Conservation (phyloP, 2,888 invertebrate genomes). For the Hedya salicella region DNA sequence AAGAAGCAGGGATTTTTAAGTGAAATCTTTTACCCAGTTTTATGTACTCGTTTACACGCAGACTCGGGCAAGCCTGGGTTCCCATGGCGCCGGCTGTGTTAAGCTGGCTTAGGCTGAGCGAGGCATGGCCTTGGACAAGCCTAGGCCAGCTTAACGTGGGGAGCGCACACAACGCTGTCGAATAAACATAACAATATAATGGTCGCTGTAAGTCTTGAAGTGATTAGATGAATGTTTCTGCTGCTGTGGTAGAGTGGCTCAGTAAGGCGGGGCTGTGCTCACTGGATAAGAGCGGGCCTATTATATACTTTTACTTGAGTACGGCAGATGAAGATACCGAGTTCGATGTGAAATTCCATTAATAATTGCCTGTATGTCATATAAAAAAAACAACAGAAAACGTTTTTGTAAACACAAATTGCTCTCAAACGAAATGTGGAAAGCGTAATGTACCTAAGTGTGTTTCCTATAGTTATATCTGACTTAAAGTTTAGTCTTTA, state of each 20-base stretch:
- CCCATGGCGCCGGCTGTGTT: conserved; percentile 3
- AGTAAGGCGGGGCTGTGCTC: conserved; percentile 5
- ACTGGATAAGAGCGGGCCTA: too few species aligned
- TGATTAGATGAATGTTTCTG: conserved; percentile 38
- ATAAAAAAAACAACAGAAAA: too few species aligned
- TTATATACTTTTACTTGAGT: neutral
- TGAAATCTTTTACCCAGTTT: conserved; percentile 55
- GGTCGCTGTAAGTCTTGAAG: conserved; percentile 26
- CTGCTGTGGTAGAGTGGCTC: conserved; percentile 19
- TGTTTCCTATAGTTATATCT: too few species aligned
- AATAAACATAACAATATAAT: conserved; percentile 17
- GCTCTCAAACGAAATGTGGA: too few species aligned
- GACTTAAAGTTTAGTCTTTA: too few species aligned
- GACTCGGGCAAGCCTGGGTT: conserved; percentile 23
- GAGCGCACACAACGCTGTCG: conserved; percentile 5
- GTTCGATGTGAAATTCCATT: too few species aligned
- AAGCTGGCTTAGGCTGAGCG: conserved; percentile 5
- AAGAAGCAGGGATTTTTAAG: conserved; percentile 76
- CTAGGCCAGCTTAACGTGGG: neutral
- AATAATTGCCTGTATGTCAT: too few species aligned
- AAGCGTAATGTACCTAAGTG: too few species aligned
- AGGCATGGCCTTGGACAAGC: too few species aligned
- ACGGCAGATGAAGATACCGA: neutral
- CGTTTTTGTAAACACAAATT: too few species aligned
- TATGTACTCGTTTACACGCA: conserved; percentile 28